Conservation (phyloP, 2,113 vertebrate species). For the Aegotheles bennettii region DNA sequence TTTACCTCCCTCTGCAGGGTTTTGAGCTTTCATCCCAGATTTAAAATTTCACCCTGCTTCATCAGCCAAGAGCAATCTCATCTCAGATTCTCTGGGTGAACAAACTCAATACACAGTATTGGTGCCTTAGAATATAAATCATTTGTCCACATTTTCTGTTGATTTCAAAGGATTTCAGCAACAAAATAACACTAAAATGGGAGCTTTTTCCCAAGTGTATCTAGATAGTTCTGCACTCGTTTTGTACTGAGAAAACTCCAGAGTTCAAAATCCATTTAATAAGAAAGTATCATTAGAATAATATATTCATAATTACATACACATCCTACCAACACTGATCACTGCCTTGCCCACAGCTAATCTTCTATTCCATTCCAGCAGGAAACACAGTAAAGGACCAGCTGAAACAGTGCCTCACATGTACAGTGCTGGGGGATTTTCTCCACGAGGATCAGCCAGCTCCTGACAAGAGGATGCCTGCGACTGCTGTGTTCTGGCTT, state of each 20-base stretch:
- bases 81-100: neutral
- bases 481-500: neutral
- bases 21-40: neutral
- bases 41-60: neutral
- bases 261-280: neutral
- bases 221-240: neutral
- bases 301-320: neutral
- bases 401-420: neutral
- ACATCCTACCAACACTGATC: neutral
- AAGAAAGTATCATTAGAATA: neutral
- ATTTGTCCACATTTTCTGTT: neutral
- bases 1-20: neutral
- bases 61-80: neutral
- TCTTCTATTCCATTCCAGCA: neutral
- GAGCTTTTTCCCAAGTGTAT: neutral
- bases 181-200: neutral
- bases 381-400: neutral
- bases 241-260: neutral
- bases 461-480: neutral
- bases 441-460: neutral
- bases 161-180: neutral
- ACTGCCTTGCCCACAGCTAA: neutral
- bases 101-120: neutral
- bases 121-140: fast-evolving
- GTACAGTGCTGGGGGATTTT: fast-evolving